Conservation (phyloP, 2,113 vertebrate genomes). For the Gasterosteus nipponicus region DNA sequence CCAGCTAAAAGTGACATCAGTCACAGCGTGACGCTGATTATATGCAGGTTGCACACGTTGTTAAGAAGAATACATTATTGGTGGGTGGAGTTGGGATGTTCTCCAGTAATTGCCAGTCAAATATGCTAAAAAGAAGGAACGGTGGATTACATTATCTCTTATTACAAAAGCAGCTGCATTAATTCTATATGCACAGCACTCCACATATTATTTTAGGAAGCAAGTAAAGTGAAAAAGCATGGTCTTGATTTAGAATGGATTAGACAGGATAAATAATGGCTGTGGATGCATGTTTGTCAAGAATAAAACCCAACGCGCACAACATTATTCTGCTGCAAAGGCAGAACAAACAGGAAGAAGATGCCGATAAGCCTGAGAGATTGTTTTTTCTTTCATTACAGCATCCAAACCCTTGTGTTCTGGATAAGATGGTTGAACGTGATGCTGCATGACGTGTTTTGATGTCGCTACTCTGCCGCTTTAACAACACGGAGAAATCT, state of each 20-base stretch:
- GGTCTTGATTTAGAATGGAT: background rate
- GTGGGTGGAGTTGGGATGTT: background rate
- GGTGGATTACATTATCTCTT: background rate
- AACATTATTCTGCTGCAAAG: background rate
- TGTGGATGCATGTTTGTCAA: background rate
- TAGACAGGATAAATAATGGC: constrained; percentile 7
- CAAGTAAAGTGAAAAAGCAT: constrained; percentile 3
- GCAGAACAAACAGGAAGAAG: background rate
- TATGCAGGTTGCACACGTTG: background rate
- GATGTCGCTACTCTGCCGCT: constrained; percentile 28
- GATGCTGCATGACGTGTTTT: constrained; percentile 16
- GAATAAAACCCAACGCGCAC: background rate
- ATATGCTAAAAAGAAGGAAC: constrained; percentile 3
- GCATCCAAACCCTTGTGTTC: background rate
- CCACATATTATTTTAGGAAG: constrained; percentile 4
- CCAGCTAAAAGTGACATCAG: background rate
- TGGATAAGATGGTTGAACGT: background rate
- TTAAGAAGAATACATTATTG: constrained; percentile 5
- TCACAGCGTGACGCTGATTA: background rate
- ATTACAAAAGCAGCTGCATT: constrained; percentile 14
- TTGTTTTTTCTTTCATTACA: background rate
- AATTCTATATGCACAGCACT: constrained; percentile 5
- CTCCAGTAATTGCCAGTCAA: constrained; percentile 3
- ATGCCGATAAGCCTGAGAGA: background rate
- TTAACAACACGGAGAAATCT: constrained; percentile 13